Evolutionary conservation across 1,140 invertebrate genomes (phyloP), one percentile per base, ranked within the genome.

Genomic region (Trichonephila inaurata): DNA sequence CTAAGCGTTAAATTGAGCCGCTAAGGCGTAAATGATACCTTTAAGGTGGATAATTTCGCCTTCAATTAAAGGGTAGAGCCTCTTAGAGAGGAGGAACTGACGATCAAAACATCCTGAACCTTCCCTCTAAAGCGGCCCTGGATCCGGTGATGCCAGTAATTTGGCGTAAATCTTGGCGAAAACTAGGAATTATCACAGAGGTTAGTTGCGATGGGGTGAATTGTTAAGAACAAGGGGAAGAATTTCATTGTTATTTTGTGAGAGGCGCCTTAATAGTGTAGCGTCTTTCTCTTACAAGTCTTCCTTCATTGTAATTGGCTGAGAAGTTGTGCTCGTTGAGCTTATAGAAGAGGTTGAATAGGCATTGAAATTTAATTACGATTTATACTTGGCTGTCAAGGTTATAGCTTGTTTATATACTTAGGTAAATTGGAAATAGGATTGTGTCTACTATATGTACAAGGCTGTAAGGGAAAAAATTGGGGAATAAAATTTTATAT

Each of bases 1-100:
- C 24, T 40, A 77, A 33, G 28, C 72, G 18, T 77, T 19, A 18
- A 40, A 40, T 19, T 77, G 28, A 33, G 72, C 24, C 5, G 28
- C 72, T 33, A 77, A 77, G 72, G 72, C 33, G 72, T 33, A 33
- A 77, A 77, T 77, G 72, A 77, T 77, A 77, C 24, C 72, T 77
- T 77, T 28, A 51, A 51, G 72, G 72, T 77, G 24, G 28, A 40
- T 77, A 77, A 77, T 77, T 77, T 77, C 66, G 28, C 28, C 28
- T 77, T 40, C 28, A 77, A 77, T 77, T 77, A 40, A 77, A 77
- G 72, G 72, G 72, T 77, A 77, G 28, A 77, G 12, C 28, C 72
- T 64, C 62, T 21, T 51, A 64, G 16, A 21, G 21, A 64, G 62
- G 62, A 64, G 62, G 62, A 64, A 64, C 62, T 21, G 28, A 28